phyloP scores from a whole-genome alignment of 2,797 vertebrate genomes.

The Xenops minutus region DNA sequence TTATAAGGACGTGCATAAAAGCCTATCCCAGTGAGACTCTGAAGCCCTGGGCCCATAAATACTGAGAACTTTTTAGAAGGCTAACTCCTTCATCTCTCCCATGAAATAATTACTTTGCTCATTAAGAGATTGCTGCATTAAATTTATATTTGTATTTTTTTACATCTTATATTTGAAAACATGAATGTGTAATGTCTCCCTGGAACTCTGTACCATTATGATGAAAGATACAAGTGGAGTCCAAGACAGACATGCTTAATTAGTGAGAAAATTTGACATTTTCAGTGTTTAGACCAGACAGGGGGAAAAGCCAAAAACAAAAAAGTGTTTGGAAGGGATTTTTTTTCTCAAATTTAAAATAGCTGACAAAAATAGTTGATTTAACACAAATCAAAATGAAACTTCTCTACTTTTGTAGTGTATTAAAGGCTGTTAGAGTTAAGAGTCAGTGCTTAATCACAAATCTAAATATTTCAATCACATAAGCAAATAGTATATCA shows the following conservation, averaged over 20 bases:
- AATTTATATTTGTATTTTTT: constrained; percentile 65
- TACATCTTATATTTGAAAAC: constrained; percentile 67
- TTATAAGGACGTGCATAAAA: neutral
- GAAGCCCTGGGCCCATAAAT: neutral
- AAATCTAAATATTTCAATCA: neutral
- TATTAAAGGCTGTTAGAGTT: constrained; percentile 27
- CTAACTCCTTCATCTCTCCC: neutral
- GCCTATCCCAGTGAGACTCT: neutral
- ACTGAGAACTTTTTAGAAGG: neutral
- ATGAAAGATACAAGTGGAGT: constrained; percentile 70
- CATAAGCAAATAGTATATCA: neutral
- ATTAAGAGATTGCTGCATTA: constrained; percentile 44
- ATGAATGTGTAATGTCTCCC: constrained; percentile 73
- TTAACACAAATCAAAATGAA: constrained; percentile 58
- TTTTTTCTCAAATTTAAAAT: neutral
- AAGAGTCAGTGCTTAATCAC: neutral
- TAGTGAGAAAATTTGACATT: constrained; percentile 88
- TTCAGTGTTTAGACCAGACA: constrained; percentile 73
- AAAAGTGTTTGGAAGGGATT: constrained; percentile 13
- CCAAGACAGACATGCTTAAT: constrained; percentile 81
- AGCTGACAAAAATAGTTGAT: constrained; percentile 62
- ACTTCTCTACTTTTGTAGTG: constrained; percentile 22
- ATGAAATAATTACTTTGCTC: constrained; percentile 37
- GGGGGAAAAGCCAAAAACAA: constrained; percentile 70
- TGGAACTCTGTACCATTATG: constrained; percentile 67